phyloP scores from a whole-genome alignment of 2,888 invertebrate genomes.

The Neelides folsomi region DNA sequence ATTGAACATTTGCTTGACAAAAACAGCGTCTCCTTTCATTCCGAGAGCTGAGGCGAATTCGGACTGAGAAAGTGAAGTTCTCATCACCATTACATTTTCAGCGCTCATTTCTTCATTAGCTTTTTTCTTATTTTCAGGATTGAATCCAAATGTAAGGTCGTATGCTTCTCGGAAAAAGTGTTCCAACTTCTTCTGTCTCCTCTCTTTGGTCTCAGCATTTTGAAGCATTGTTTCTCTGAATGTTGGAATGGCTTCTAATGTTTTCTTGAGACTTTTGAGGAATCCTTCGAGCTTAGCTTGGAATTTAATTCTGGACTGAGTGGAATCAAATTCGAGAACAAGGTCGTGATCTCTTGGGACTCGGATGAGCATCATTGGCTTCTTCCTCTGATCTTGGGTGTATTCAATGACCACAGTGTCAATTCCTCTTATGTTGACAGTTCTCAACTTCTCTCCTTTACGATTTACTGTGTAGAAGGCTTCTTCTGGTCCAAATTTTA shows the following conservation, averaged over 20 bases:
- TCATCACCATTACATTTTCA: constrained; percentile 79
- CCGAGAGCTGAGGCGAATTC: constrained; percentile 92
- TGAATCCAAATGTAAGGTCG: constrained; percentile 75
- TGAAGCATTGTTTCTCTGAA: constrained; percentile 73
- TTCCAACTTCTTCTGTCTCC: constrained; percentile 80
- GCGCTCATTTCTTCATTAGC: constrained; percentile 44
- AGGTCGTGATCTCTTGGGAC: constrained; percentile 82
- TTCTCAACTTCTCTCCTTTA: constrained; percentile 78
- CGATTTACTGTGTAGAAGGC: constrained; percentile 75
- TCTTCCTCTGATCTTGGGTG: constrained; percentile 52
- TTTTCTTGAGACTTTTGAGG: constrained; percentile 67
- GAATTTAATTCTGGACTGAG: constrained; percentile 68
- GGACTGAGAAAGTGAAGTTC: constrained; percentile 75
- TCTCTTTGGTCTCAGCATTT: constrained; percentile 83
- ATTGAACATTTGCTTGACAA: constrained; percentile 94
- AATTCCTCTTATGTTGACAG: constrained; percentile 59
- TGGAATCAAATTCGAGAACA: constrained; percentile 76
- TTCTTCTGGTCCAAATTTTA: constrained; percentile 78
- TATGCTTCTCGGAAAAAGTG: constrained; percentile 93
- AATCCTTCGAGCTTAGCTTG: constrained; percentile 75
- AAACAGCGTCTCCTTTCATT: constrained; percentile 87
- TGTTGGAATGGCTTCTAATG: constrained; percentile 55
- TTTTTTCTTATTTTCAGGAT: constrained; percentile 68
- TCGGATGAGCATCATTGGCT: constrained; percentile 59
- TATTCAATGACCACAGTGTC: constrained; percentile 74